phyloP scores from a whole-genome alignment of 2,888 invertebrate species.

The Amblyjoppa proteus region DNA sequence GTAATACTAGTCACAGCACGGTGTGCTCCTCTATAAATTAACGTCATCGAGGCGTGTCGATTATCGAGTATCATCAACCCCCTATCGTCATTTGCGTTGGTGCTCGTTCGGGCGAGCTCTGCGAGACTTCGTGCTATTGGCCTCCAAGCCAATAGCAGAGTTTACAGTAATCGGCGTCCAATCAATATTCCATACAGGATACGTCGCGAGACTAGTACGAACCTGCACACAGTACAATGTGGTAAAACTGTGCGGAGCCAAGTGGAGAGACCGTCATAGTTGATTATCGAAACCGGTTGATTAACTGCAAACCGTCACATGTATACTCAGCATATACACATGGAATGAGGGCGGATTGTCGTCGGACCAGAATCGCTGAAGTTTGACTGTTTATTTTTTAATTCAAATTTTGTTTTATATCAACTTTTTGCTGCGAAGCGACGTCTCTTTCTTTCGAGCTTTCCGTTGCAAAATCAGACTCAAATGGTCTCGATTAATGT shows the following conservation, averaged over 20 bases:
- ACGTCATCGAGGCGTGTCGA: neutral
- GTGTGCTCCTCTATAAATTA: neutral
- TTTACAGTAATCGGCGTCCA: conserved; percentile 24
- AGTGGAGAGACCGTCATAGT: conserved; percentile 47
- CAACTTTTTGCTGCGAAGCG: no score
- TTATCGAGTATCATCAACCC: neutral
- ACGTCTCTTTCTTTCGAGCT: no score
- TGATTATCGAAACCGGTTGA: conserved; percentile 52
- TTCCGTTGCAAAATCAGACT: no score
- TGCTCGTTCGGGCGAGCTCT: neutral
- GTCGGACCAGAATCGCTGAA: no score
- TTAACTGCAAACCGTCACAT: conserved; percentile 10
- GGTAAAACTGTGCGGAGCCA: conserved; percentile 19
- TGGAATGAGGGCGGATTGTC: no score
- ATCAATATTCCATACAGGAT: conserved; percentile 21
- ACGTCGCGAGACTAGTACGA: neutral
- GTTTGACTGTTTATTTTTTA: no score
- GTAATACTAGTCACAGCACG: neutral
- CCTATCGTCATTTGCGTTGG: neutral
- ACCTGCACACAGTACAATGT: neutral
- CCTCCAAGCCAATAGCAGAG: conserved; percentile 8
- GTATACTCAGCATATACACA: no score
- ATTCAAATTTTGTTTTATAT: no score
- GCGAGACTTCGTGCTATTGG: conserved; percentile 1
- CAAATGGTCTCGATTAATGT: no score